Base-by-base conservation (phyloP, 2,113 vertebrate species). In the Macroglossus sobrinus region DNA sequence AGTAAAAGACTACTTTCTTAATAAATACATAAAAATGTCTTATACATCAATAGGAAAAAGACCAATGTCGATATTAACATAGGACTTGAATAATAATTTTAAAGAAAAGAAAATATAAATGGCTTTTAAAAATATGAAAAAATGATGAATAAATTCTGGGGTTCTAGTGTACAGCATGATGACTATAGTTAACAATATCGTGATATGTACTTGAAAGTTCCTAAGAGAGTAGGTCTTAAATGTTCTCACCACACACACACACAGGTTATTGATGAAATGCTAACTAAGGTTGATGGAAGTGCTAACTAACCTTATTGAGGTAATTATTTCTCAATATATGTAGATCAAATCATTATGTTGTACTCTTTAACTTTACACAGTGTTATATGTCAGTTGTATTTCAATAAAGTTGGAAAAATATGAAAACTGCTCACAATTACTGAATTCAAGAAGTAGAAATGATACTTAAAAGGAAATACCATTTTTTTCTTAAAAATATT, bases 41-140 rank as follows among this genome's bases (percentile, higher is more conserved):
- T 55, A 38, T 4, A 87, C 33, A 38, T 76, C 35, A 71, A 4
- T 96, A 53, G 80, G 40, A 82, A 55, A 35, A 76, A 68, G 10
- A 12, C 33, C 19, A 47, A 13, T 87, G n/a, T 81, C 47, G 59
- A 72, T 76, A 55, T 75, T 93, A 78, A 68, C 16, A 69, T 4
- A 35, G 8, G 57, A 45, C 35, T 74, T 72, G 30, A 59, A 61
- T 11, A 79, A 9, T 91, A 22, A 69, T 76, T 76, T 26, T 12
- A 24, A 64, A 64, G 68, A 68, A 61, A 86, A 53, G 45, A 91
- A 79, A 81, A 30, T 78, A 75, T 81, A 68, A 61, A 57, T 80
- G 35, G 5, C 8, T 79, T 95, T 93, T 92, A 40, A 86, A 74
- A 92, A 82, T 64, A 68, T 76, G 50, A 81, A 93, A 92, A 68